Conservation (phyloP, 2,797 vertebrate species). For the Crocidura indochinensis region DNA sequence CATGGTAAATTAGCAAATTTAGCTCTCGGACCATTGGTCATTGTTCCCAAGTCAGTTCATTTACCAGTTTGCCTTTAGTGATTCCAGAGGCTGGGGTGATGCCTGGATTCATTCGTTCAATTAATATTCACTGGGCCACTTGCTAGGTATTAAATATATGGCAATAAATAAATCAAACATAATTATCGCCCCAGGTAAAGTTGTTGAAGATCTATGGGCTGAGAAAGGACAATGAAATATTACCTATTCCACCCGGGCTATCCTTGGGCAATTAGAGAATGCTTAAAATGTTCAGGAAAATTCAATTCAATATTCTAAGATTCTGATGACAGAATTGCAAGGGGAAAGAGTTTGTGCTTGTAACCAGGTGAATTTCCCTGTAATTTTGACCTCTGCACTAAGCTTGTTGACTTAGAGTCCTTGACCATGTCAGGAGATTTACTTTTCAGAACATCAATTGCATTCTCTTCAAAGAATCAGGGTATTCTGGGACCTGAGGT, state of each 20-base stretch:
- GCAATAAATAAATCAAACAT: slow-evolving; percentile 48
- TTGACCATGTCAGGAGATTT: neutral
- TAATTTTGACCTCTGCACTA: neutral
- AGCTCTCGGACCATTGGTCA: neutral
- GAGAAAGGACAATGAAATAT: slow-evolving; percentile 31
- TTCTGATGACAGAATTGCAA: neutral
- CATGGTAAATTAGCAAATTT: neutral
- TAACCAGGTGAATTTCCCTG: neutral
- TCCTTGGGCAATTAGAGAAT: neutral
- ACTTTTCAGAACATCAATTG: slow-evolving; percentile 26
- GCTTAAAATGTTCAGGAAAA: slow-evolving; percentile 1
- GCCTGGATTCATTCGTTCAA: neutral
- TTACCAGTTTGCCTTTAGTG: neutral
- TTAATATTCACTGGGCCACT: neutral
- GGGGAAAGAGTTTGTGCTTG: neutral
- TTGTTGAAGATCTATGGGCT: neutral
- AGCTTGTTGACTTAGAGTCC: neutral
- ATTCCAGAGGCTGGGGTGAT: neutral
- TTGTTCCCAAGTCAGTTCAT: neutral
- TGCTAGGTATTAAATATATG: neutral
- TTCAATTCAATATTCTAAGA: neutral
- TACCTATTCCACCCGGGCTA: neutral
- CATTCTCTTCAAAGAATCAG: neutral
- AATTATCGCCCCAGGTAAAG: neutral
- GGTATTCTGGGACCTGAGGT: neutral